These are phyloP conservation scores for Nesoenas mayeri DNA, from an alignment of 2,113 vertebrate genomes.

Conservation along the genomic window DNA sequence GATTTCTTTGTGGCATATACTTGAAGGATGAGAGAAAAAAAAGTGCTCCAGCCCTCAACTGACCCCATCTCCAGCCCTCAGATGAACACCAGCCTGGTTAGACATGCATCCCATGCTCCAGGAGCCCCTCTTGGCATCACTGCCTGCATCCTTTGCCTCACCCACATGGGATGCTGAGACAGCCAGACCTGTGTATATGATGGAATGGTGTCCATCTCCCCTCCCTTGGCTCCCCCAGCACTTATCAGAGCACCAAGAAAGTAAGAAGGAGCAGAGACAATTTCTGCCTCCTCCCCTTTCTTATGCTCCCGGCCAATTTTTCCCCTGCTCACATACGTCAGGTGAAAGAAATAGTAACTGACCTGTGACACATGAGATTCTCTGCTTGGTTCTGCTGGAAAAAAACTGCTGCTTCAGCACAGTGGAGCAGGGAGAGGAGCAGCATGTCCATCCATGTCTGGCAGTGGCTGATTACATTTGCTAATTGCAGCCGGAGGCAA, in stretches of 20 bases:
- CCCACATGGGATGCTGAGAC: not conserved
- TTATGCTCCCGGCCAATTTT: not conserved
- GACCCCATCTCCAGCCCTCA: not conserved
- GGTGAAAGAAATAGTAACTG: not conserved
- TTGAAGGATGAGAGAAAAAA: not conserved
- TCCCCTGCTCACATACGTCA: not conserved
- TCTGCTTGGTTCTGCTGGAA: not conserved
- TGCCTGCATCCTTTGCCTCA: not conserved
- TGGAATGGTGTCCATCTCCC: not conserved
- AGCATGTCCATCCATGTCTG: too few species aligned
- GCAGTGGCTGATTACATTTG: not conserved
- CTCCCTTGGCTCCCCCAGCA: not conserved
- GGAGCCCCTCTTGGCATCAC: not conserved
- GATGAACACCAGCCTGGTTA: not conserved
- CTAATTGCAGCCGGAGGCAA: not conserved
- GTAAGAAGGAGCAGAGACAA: not conserved
- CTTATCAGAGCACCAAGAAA: too few species aligned
- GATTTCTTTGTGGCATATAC: not conserved
- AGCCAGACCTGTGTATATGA: not conserved
- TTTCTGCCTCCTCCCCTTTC: not conserved
- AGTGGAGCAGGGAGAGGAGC: not conserved
- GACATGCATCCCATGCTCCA: not conserved
- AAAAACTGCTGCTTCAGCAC: not conserved
- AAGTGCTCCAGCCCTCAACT: not conserved
- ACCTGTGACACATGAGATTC: not conserved